These are phyloP conservation scores for Ptyas mucosa DNA, from an alignment of 2,113 vertebrate species.

Conservation along the genomic window DNA sequence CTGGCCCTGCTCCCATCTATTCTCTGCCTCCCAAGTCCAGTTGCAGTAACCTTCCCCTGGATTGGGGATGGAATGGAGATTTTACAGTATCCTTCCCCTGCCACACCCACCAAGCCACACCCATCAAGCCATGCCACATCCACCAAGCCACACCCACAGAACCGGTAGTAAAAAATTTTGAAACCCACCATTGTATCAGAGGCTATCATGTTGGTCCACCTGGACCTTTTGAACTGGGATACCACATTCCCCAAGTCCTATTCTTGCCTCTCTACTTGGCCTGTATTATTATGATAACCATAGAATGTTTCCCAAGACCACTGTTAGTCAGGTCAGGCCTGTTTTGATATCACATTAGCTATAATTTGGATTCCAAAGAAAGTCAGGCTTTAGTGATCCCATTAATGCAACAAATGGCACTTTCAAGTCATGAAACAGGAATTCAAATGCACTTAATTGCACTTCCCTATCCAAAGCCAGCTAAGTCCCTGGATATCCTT, in stretches of 20 bases:
- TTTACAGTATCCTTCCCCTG: no score
- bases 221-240: constrained; percentile 73
- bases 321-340: constrained; percentile 46
- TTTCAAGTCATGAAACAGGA: constrained; percentile 5
- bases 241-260: constrained; percentile 70
- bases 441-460: constrained; percentile 1
- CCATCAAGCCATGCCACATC: no score
- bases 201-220: constrained; percentile 65
- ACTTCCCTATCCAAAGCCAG: background rate
- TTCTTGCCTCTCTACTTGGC: constrained; percentile 54
- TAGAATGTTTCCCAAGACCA: constrained; percentile 50
- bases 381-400: constrained; percentile 16
- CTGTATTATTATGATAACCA: constrained; percentile 70
- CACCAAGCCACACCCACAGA: no score
- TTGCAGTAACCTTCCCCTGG: no score
- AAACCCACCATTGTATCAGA: no score
- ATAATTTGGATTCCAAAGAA: constrained; percentile 2
- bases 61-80: no score
- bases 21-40: no score
- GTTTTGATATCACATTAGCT: constrained; percentile 43
- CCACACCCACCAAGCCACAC: no score
- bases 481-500: background rate
- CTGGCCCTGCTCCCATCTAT: no score
- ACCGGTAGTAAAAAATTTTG: no score
- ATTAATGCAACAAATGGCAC: constrained; percentile 1